Evolutionary conservation across 2,888 invertebrate species (phyloP).

Genomic region (Apodemia hepburni): DNA sequence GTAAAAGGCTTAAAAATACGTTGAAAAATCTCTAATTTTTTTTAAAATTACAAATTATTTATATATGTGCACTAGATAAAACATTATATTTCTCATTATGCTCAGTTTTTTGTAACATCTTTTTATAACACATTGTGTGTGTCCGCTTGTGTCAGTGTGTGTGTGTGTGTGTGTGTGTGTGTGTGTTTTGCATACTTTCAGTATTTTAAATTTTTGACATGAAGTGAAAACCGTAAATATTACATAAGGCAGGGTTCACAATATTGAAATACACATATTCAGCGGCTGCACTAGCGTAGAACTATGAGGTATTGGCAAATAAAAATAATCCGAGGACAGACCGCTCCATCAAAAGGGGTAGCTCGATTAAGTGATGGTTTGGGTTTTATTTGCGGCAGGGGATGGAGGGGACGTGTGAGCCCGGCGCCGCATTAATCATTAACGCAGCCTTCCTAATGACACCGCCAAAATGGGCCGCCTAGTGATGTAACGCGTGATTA

Average conservation of each 20-base stretch:
- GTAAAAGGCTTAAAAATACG: too few species aligned
- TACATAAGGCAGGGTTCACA: background rate
- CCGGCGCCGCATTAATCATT: slow-evolving; percentile 78
- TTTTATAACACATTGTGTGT: too few species aligned
- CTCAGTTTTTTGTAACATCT: too few species aligned
- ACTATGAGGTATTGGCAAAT: slow-evolving; percentile 49
- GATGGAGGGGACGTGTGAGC: slow-evolving; percentile 52
- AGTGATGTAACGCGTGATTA: slow-evolving; percentile 48
- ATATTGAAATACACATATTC: slow-evolving; percentile 13
- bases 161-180: too few species aligned
- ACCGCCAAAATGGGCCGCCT: slow-evolving; percentile 67
- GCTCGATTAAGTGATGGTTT: slow-evolving; percentile 73
- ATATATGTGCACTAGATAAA: too few species aligned
- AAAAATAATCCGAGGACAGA: slow-evolving; percentile 56
- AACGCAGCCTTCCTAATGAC: slow-evolving; percentile 78
- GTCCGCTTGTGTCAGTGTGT: too few species aligned
- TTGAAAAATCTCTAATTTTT: too few species aligned
- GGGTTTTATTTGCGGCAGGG: slow-evolving; percentile 68
- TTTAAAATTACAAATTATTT: too few species aligned
- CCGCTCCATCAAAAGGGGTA: slow-evolving; percentile 75
- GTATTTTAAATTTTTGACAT: too few species aligned
- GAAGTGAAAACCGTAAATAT: too few species aligned
- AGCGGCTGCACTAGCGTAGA: slow-evolving; percentile 42
- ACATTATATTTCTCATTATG: too few species aligned
- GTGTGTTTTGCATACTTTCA: too few species aligned